Base-by-base conservation (phyloP, 1,140 invertebrate species). In the Procambarus virginalis region DNA sequence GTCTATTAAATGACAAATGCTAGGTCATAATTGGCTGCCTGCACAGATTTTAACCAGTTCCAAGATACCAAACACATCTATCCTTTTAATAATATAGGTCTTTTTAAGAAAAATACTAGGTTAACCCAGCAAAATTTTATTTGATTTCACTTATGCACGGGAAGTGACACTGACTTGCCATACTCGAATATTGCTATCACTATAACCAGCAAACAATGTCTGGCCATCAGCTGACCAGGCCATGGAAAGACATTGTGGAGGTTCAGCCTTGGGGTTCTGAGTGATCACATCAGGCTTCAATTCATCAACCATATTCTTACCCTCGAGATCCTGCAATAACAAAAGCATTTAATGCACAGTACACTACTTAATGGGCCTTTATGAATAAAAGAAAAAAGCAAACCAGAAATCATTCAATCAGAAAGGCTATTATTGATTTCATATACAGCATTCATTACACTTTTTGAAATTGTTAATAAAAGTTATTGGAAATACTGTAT, bases 221-320 rank as follows among this genome's bases (percentile, higher is more conserved):
- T 99, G 98, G 92, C 99, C 99, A 95, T 99, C 99, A 82, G 97
- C 98, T 89, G 99, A 99, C 99, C 99, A 99, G 9, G 99, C 98
- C 92, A 99, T 95, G 17, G 98, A 99, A 83, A 99, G 96, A 95
- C 99, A 99, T 93, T 99, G 97, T 58, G 99, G 98, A 92, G 97
- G 97, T 92, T 98, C 97, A 86, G 97, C 96, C 94, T 98, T 98
- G 49, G 93, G 91, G 6, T 95, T 96, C 58, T 95, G 95, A 49
- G 93, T 93, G 68, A 98, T 96, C 92, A 99, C 97, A 93, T 99
- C 99, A 20, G 98, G 98, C 93, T 97, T 97, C 76, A 99, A 95
- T 95, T 99, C 99, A 94, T 99, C 99, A 93, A 99, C 98, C 96
- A 99, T 98, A 94, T 99, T 98, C 95, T 99, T 99, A 94, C 97